Conservation (phyloP, 2,888 invertebrate genomes). For the Noctua fimbriata region DNA sequence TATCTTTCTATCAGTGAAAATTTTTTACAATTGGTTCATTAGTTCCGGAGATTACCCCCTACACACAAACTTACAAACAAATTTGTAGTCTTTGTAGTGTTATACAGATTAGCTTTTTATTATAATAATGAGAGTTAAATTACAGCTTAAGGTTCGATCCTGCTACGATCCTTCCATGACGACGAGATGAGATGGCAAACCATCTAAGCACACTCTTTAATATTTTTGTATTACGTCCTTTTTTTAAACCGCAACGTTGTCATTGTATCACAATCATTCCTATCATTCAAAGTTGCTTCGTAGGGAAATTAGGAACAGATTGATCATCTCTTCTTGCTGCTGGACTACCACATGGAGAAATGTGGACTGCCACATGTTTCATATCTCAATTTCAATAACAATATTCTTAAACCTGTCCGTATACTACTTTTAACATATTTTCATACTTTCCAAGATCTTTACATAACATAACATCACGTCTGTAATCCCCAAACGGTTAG, state of each 20-base stretch:
- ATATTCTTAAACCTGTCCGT: neutral
- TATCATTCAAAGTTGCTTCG: neutral
- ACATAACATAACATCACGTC: too few relatives aligned
- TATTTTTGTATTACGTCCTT: neutral
- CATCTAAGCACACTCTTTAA: neutral
- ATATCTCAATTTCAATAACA: neutral
- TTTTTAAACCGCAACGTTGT: neutral
- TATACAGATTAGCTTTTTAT: too few relatives aligned
- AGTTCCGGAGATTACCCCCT: too few relatives aligned
- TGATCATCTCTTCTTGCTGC: neutral
- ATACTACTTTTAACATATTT: too few relatives aligned
- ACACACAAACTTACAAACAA: too few relatives aligned
- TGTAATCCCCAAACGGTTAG: too few relatives aligned
- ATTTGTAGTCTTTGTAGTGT: too few relatives aligned
- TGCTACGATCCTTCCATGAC: neutral
- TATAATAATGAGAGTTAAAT: neutral
- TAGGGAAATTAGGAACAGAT: neutral
- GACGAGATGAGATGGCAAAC: neutral
- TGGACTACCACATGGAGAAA: neutral
- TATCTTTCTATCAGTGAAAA: too few relatives aligned
- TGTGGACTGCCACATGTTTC: neutral
- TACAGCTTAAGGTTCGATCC: neutral
- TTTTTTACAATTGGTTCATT: too few relatives aligned
- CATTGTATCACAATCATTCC: neutral
- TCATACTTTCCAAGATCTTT: neutral